A percentile compares a stretch with the other conserved stretches of the same genome.
Conservation (phyloP, 1,140 invertebrate genomes). For the Probaryconus sp. region DNA sequence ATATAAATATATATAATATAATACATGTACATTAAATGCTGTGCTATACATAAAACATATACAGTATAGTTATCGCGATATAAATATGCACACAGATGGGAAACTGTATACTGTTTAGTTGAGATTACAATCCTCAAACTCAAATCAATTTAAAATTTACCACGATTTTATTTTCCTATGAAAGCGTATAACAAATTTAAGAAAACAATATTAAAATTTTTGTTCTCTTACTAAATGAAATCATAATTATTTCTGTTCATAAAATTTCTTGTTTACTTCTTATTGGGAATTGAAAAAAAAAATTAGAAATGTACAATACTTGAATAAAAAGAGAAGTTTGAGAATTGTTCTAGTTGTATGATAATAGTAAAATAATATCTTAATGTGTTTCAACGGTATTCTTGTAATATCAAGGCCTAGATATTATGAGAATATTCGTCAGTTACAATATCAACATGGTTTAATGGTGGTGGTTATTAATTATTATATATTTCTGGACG, state of each 20-base stretch:
- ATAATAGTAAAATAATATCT: conserved; percentile 45
- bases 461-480: conserved; percentile 71
- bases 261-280: not conserved
- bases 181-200: not conserved
- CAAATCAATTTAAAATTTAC: conserved; percentile 13
- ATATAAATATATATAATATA: conserved; percentile 49
- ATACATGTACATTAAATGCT: conserved; percentile 71
- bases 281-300: no score
- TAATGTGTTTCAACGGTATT: conserved; percentile 52
- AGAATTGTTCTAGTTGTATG: conserved; percentile 66
- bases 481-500: conserved; percentile 62
- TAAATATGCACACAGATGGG: conserved; percentile 49
- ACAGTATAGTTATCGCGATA: conserved; percentile 51
- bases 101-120: conserved; percentile 63
- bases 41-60: conserved; percentile 64
- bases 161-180: no score
- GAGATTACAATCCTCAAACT: conserved; percentile 67
- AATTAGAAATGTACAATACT: conserved; percentile 11
- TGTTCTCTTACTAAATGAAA: not conserved
- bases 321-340: conserved; percentile 63
- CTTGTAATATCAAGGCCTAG: conserved; percentile 68
- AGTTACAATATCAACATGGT: conserved; percentile 38
- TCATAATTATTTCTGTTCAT: no score
- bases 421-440: conserved; percentile 51
- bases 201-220: not conserved